Evolutionary conservation across 2,888 invertebrate species (phyloP), one percentile per base, ranked within the genome.

Genomic region (Ashinkailepas kermadecensis): DNA sequence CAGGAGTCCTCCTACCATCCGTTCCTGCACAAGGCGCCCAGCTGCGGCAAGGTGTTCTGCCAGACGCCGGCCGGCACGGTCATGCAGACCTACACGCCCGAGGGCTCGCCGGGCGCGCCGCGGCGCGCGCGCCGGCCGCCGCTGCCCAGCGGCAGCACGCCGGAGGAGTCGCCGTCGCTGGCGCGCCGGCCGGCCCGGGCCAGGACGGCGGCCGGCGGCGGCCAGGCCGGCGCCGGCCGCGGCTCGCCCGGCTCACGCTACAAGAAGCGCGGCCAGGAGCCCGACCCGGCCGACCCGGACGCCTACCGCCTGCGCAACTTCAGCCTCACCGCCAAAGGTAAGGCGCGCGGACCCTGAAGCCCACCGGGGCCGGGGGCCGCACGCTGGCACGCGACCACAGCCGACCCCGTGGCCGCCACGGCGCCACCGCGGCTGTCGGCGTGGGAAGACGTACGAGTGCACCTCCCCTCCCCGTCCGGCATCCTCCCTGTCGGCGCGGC

Each of bases 231-330:
- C 67, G 39, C 21, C 62, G 65, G 62, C 13, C 74, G 78, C 59
- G n/a, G 39, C 39, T 64, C 80, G 82, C 81, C 12, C 82, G 81
- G 4, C 74, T 64, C 57, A 64, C 59, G 80, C 56, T 57, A 81
- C 80, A 65, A 54, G 70, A 23, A 64, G 65, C 65, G 65, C n/a
- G 23, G 56, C 58, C 59, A 39, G 65, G 39, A 80, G 67, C 54
- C 74, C 74, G 21, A 67, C 18, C 58, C 81, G 79, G 93, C 93
- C 81, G 94, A 95, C 86, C 95, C 95, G 86, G 95, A 95, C 88
- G 93, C 94, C 84, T 95, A 96, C 89, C 91, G 96, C 84, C 91
- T 97, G 86, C 91, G 97, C 86, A 95, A 95, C 85, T 98, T 98
- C 90, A 94, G 95, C 89, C 93, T 93, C 89, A 94, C 96, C 86